A percentile compares a stretch with the other conserved stretches of the same genome.
Conservation (phyloP, 2,888 invertebrate species). For the Panzeria rudis region DNA sequence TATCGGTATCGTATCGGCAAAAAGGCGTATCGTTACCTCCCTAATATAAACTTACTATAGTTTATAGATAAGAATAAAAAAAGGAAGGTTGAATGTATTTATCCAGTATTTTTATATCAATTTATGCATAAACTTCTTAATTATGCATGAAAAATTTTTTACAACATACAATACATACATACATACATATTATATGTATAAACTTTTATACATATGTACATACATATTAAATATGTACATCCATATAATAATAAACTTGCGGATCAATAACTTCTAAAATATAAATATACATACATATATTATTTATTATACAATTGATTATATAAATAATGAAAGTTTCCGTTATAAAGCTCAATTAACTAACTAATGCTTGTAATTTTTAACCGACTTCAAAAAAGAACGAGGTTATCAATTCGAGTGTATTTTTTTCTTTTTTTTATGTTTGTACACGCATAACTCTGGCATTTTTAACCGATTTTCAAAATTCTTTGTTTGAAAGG, state of each 20-base stretch:
- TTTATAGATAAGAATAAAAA: no score
- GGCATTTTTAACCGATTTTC: no score
- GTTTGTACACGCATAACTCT: no score
- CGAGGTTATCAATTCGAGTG: no score
- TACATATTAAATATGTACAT: no score
- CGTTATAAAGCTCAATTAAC: neutral
- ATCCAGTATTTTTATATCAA: slow-evolving; percentile 26
- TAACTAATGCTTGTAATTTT: neutral
- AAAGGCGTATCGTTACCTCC: no score
- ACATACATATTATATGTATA: neutral
- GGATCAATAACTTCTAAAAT: slow-evolving; percentile 41
- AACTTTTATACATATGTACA: neutral
- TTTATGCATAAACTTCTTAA: neutral
- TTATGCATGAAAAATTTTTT: slow-evolving; percentile 21
- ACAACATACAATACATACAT: slow-evolving; percentile 2
- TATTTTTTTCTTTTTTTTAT: no score
- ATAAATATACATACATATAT: neutral
- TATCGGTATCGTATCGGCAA: no score
- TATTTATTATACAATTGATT: neutral
- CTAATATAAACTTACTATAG: no score
- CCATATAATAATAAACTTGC: neutral
- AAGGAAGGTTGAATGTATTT: no score
- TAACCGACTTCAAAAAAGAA: no score
- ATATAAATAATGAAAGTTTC: neutral
- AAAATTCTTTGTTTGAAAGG: no score